Conservation (phyloP, 2,113 vertebrate genomes). For the Mixornis gularis region DNA sequence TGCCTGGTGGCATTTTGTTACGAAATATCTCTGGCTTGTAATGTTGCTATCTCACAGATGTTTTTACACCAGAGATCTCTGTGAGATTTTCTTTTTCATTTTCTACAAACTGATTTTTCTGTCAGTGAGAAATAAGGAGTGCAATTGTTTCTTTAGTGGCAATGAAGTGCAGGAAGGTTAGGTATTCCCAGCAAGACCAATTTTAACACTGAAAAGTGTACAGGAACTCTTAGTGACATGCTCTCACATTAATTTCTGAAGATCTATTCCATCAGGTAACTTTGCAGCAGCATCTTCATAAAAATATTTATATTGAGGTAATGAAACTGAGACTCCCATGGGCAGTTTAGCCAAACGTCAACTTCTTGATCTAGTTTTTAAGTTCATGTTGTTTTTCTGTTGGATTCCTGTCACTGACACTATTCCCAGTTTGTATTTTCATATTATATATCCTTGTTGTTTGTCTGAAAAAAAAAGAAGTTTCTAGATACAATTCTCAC, state of each 20-base stretch:
- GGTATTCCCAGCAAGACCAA: neutral
- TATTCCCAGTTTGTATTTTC: neutral
- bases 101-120: neutral
- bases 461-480: neutral
- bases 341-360: neutral
- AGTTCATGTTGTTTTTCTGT: neutral
- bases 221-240: neutral
- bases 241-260: neutral
- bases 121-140: neutral
- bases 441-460: neutral
- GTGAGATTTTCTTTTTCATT: neutral
- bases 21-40: neutral
- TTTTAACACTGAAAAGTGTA: neutral
- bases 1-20: neutral
- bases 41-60: neutral
- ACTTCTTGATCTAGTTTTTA: neutral
- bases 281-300: neutral
- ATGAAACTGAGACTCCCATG: neutral
- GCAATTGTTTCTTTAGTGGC: neutral
- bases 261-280: neutral
- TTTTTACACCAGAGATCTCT: neutral
- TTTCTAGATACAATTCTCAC: neutral
- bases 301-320: neutral
- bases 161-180: neutral
- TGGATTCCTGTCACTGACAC: neutral